Evolutionary conservation across 1,140 invertebrate genomes (phyloP), one percentile per base, ranked within the genome.

Genomic region (Eurosta solidaginis): DNA sequence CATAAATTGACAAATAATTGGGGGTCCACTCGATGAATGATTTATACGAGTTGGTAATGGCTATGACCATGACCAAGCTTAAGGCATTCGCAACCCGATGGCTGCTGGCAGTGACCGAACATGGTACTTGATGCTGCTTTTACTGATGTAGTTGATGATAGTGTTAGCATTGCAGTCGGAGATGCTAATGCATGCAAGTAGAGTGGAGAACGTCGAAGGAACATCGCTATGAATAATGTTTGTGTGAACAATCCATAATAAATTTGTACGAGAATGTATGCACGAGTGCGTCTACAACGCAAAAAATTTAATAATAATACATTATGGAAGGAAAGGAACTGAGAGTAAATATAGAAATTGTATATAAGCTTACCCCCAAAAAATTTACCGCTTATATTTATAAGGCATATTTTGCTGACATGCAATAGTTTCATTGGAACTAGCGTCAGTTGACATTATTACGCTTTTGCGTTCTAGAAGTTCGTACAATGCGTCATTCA

Each of bases 1-100:
- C 79, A 80, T 80, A 80, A 80, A 80, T 80, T 80, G 79, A 80
- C 79, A 80, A 80, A 80, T 80, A 80, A 80, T 80, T 80, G 79
- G 76, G 73, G 79, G 76, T 79, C 76, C 76, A 79, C 77, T 79
- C 76, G 68, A 77, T 74, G 78, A 50, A 79, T 79, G 78, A 79
- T 79, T 79, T 79, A 79, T 79, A 22, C 33, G 44, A 74, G 59
- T 52, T 50, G 75, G 78, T 79, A 77, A 79, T 79, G 74, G 77
- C 59, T 22, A 77, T 77, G 54, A 25, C 36, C 42, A 44, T 20
- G 27, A 20, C 73, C 17, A 74, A 74, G 73, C 44, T 14, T 5
- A 44, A 45, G 25, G 40, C 73, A 74, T 25, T 17, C 5, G 22
- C 27, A 59, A 5, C 6, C n/a, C 52, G 27, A 59, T 22, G 20